phyloP scores from a whole-genome alignment of 2,888 invertebrate genomes.

The Hyalella azteca region DNA sequence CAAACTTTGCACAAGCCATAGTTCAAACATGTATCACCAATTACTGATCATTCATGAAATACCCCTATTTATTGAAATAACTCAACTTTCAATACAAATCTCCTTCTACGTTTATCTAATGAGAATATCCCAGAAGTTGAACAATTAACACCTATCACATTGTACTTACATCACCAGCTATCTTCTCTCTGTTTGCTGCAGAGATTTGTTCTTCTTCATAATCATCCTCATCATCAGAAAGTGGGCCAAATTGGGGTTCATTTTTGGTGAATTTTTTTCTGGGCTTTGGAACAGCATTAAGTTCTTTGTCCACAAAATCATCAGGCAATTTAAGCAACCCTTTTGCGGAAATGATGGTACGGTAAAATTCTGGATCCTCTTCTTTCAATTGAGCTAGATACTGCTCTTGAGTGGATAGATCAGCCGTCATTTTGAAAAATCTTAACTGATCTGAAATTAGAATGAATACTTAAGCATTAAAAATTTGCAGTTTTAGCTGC shows the following conservation, averaged over 20 bases:
- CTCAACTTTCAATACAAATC: no score
- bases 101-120: no score
- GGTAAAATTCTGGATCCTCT: constrained; percentile 24
- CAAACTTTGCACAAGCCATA: no score
- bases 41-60: no score
- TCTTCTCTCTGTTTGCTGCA: constrained; percentile 11
- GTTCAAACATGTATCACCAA: no score
- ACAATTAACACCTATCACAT: no score
- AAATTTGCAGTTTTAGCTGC: no score
- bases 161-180: not conserved
- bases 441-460: no score
- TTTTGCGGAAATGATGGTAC: not conserved
- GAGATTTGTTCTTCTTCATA: not conserved
- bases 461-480: no score
- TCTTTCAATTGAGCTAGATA: constrained; percentile 7
- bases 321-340: constrained; percentile 8
- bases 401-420: not conserved
- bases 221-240: constrained; percentile 16
- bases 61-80: no score
- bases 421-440: not conserved
- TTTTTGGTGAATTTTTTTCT: not conserved
- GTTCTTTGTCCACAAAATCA: constrained; percentile 15
- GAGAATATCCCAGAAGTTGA: no score
- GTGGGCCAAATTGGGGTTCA: constrained; percentile 8
- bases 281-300: not conserved